phyloP scores from a whole-genome alignment of 2,797 vertebrate genomes.

The Pelodytes ibericus region DNA sequence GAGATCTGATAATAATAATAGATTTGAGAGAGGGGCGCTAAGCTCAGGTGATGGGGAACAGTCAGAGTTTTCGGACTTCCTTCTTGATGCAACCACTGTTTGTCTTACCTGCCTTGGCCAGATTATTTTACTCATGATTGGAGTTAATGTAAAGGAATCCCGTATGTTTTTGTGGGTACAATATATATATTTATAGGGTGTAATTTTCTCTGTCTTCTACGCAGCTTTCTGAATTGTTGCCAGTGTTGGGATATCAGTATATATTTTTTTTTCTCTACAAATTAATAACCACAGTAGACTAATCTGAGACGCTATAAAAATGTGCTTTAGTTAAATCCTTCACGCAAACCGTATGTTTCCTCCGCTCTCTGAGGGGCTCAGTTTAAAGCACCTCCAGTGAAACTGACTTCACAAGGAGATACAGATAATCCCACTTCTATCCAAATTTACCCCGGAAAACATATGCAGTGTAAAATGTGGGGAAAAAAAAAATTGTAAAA shows the following conservation, averaged over 20 bases:
- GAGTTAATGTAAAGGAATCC: no score
- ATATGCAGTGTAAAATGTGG: background rate
- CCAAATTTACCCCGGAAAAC: background rate
- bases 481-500: constrained; percentile 2
- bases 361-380: constrained; percentile 11
- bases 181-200: no score
- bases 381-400: background rate
- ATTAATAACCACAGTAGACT: background rate
- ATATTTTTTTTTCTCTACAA: background rate
- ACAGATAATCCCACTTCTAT: background rate
- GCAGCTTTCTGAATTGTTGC: no score
- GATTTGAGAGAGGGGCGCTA: no score
- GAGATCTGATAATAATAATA: background rate
- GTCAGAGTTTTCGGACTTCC: no score
- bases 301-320: background rate
- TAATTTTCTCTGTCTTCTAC: no score
- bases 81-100: no score
- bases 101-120: no score
- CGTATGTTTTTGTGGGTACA: no score
- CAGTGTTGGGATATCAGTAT: background rate
- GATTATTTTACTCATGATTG: no score
- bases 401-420: background rate
- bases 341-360: constrained; percentile 30
- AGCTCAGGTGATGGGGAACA: no score
- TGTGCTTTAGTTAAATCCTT: background rate